Evolutionary conservation across 2,797 vertebrate genomes (phyloP).

Genomic region (Nannoperca obscura): DNA sequence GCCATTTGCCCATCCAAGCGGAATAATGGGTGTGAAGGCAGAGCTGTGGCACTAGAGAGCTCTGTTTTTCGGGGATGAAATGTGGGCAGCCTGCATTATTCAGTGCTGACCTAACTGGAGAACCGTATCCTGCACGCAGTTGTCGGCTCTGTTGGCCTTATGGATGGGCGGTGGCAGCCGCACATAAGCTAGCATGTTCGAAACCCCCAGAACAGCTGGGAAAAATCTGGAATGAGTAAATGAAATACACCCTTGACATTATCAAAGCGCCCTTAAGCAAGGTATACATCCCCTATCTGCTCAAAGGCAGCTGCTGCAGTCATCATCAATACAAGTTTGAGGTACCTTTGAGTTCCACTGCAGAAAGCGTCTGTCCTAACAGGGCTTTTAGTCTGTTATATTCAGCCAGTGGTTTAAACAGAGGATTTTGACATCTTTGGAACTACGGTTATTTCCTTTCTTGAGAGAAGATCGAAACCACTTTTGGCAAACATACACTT

Average conservation of each 20-base stretch:
- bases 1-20: slow-evolving; percentile 60
- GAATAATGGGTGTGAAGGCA: slow-evolving; percentile 78
- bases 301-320: neutral
- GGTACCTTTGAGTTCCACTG: slow-evolving; percentile 2
- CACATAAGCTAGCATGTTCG: neutral
- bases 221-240: neutral
- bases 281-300: neutral
- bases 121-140: slow-evolving; percentile 58
- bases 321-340: neutral
- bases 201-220: neutral
- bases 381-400: neutral
- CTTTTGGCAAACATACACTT: no score
- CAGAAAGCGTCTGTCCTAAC: neutral
- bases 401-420: neutral
- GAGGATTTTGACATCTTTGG: no score
- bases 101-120: slow-evolving; percentile 67
- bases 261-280: neutral
- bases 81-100: slow-evolving; percentile 80
- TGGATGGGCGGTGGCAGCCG: neutral
- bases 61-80: slow-evolving; percentile 63
- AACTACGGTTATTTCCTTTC: no score
- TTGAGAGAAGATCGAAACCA: no score
- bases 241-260: slow-evolving; percentile 2
- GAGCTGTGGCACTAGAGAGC: slow-evolving; percentile 58
- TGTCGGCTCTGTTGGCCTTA: slow-evolving; percentile 19